phyloP scores from a whole-genome alignment of 2,113 vertebrate species.

The Seriola dumerili region DNA sequence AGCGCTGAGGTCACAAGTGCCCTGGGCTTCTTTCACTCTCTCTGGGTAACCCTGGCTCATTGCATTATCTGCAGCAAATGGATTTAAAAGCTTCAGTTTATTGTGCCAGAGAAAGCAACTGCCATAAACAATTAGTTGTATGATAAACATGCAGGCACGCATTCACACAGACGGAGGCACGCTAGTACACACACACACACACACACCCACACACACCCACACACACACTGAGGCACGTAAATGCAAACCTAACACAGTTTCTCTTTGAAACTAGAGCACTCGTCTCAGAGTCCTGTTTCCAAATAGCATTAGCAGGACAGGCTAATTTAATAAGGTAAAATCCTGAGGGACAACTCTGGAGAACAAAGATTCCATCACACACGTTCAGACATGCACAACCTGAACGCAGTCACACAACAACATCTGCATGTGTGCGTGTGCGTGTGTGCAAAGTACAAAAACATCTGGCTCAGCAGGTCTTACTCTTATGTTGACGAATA shows the following conservation, averaged over 20 bases:
- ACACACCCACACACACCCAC: not conserved
- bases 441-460: no score
- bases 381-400: not conserved
- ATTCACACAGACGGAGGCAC: not conserved
- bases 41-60: conserved; percentile 57
- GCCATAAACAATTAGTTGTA: conserved; percentile 71
- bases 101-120: conserved; percentile 68
- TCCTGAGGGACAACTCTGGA: conserved; percentile 40
- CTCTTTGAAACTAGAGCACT: conserved; percentile 60
- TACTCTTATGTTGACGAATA: no score
- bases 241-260: not conserved
- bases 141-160: conserved; percentile 60
- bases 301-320: conserved; percentile 61
- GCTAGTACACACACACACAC: not conserved
- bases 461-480: no score
- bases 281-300: conserved; percentile 52
- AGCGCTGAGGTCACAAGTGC: conserved; percentile 61
- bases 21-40: conserved; percentile 47
- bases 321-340: conserved; percentile 57
- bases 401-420: not conserved
- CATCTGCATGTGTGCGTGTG: not conserved
- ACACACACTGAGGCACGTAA: not conserved
- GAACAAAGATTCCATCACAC: conserved; percentile 39
- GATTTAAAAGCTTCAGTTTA: conserved; percentile 75
- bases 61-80: conserved; percentile 69